Base-by-base conservation (phyloP, 2,888 invertebrate genomes). In the Oscheius onirici region DNA sequence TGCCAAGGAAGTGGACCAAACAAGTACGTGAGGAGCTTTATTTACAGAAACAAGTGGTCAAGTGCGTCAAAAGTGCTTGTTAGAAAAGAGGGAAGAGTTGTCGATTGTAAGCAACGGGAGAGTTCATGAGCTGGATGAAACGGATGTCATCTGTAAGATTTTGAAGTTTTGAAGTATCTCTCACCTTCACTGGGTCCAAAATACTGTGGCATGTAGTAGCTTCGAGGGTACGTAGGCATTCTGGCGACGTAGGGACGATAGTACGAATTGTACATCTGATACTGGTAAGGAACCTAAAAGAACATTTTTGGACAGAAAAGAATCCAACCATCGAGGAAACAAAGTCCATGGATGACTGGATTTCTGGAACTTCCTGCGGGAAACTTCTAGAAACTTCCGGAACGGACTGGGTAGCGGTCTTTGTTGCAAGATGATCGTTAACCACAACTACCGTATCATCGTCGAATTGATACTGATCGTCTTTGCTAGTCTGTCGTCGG, bases 191-290 rank as follows among this genome's bases (percentile, higher is more conserved):
- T 41, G 43, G 41, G n/a, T n/a, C 43, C 58, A 20, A 58, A 58
- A 13, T 40, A 58, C n/a, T 20, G n/a, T 2, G 58, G 43, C n/a
- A 24, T n/a, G 20, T 20, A n/a, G 41, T 58, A 58, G 5, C 11
- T 40, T 6, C n/a, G 40, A 10, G 58, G n/a, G 24, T 58, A 43
- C n/a, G 15, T n/a, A 28, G 28, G 58, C 41, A 43, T 41, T 17
- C 41, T 13, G 43, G 58, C 58, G 11, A 43, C 58, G 41, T 58
- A 58, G 10, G 58, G 43, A 17, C 58, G 58, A n/a, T 58, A 58
- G 15, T 40, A 40, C 2, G 58, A 41, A n/a, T 55, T 55, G 28
- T n/a, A 58, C 15, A 55, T 11, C 20, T 58, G 58, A 13, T 58
- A 58, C n/a, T 17, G 46, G 58, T n/a, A n/a, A 41, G 1, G 0